Conservation (phyloP, 2,797 vertebrate species). For the Fratercula arctica region DNA sequence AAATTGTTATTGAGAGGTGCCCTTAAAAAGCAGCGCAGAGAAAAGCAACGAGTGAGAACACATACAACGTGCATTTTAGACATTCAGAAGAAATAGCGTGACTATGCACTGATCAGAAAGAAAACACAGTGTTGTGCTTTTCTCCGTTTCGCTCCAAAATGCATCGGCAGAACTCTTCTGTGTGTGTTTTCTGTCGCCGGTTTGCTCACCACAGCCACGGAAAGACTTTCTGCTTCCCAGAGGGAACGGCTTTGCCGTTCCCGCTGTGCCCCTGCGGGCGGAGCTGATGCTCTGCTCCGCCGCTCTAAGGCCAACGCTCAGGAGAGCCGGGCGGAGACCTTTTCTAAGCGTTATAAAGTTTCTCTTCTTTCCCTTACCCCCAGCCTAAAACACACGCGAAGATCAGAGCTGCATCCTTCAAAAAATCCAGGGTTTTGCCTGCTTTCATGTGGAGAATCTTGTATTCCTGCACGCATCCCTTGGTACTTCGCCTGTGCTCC, state of each 20-base stretch:
- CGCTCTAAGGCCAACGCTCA: not conserved
- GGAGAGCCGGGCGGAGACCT: not conserved
- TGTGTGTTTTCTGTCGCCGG: fast-evolving
- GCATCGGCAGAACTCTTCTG: not conserved
- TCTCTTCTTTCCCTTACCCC: not conserved
- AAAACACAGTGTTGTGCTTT: fast-evolving
- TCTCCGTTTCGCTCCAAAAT: fast-evolving
- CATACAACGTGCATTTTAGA: not conserved
- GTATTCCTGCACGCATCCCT: not conserved
- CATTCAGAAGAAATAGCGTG: not conserved
- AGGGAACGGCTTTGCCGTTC: not conserved
- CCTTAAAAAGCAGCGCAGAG: not conserved
- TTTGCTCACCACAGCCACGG: fast-evolving
- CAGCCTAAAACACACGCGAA: fast-evolving
- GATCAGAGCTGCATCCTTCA: not conserved
- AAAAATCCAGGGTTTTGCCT: not conserved
- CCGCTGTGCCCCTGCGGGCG: not conserved
- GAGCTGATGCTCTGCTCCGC: not conserved
- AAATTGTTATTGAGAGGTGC: not conserved
- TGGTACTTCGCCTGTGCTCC: not conserved
- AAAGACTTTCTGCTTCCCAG: too few relatives aligned
- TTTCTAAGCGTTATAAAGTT: not conserved
- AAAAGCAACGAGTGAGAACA: not conserved
- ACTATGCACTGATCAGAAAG: fast-evolving
- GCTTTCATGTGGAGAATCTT: not conserved